A percentile compares a stretch with the other conserved stretches of the same genome.
These are phyloP conservation scores for Microctenopoma steveboyesi DNA, from an alignment of 2,797 vertebrate species.

Conservation along the genomic window DNA sequence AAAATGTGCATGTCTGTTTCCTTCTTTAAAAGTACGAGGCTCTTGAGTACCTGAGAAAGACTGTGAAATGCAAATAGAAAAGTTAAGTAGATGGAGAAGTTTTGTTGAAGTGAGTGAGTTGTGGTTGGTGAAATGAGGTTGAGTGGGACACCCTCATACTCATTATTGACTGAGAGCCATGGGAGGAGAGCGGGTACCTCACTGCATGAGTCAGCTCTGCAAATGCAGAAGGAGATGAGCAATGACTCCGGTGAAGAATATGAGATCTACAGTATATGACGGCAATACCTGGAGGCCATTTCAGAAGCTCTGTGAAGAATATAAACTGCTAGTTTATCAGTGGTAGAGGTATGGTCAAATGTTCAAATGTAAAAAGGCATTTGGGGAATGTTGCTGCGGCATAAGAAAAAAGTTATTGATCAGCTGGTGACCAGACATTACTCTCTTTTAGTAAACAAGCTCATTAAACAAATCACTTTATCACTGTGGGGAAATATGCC, in stretches of 20 bases:
- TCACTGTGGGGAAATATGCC: slow-evolving; percentile 9
- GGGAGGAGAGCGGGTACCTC: slow-evolving; percentile 47
- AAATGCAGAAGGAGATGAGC: slow-evolving; percentile 39
- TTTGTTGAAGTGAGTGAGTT: slow-evolving; percentile 35
- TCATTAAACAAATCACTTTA: slow-evolving; percentile 37
- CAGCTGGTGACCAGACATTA: slow-evolving; percentile 22
- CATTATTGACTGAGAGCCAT: slow-evolving; percentile 59
- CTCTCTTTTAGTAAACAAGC: slow-evolving; percentile 17
- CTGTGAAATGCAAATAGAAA: slow-evolving; percentile 41
- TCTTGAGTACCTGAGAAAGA: slow-evolving; percentile 19
- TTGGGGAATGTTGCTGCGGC: slow-evolving; percentile 16
- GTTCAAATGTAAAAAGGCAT: slow-evolving; percentile 29
- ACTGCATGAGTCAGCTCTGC: slow-evolving; percentile 60
- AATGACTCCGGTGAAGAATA: slow-evolving; percentile 45
- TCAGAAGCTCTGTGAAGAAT: slow-evolving; percentile 52
- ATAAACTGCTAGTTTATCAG: slow-evolving; percentile 47
- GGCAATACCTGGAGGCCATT: slow-evolving; percentile 47
- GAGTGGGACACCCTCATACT: slow-evolving; percentile 42
- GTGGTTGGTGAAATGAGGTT: slow-evolving; percentile 55
- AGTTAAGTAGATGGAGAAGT: slow-evolving; percentile 26
- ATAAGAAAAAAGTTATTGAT: slow-evolving; percentile 39
- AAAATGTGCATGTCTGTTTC: slow-evolving; percentile 20
- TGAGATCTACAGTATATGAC: slow-evolving; percentile 44
- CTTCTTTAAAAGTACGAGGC: slow-evolving; percentile 11
- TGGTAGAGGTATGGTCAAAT: slow-evolving; percentile 4